phyloP scores from a whole-genome alignment of 2,113 vertebrate species.

The Mohoua ochrocephala region DNA sequence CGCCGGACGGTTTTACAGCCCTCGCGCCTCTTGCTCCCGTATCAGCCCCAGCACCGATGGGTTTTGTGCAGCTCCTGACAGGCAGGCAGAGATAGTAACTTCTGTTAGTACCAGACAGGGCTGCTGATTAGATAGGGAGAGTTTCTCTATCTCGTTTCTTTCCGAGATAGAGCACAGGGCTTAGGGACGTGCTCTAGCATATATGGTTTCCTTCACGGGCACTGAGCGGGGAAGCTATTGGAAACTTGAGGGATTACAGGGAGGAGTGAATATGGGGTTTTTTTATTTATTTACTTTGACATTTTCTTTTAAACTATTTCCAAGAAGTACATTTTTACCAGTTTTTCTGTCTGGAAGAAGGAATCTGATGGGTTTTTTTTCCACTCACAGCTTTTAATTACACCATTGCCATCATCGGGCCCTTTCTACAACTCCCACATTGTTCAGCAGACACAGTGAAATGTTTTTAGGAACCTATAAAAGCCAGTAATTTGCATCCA shows the following conservation, averaged over 20 bases:
- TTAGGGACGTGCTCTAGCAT: background rate
- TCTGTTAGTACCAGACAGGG: constrained; percentile 18
- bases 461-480: constrained; percentile 46
- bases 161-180: background rate
- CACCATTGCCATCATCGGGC: background rate
- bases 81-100: constrained; percentile 51
- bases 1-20: background rate
- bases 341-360: constrained; percentile 44
- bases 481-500: constrained; percentile 32
- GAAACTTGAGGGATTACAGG: background rate
- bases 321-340: constrained; percentile 8
- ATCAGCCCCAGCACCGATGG: background rate
- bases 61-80: constrained; percentile 13
- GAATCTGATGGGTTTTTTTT: background rate
- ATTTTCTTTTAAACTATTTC: constrained; percentile 32
- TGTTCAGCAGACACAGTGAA: constrained; percentile 25
- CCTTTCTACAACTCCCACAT: constrained; percentile 32
- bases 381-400: constrained; percentile 48
- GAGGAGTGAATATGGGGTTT: background rate
- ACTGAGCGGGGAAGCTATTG: constrained; percentile 5
- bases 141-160: constrained; percentile 2
- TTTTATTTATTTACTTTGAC: constrained; percentile 42
- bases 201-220: background rate
- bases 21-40: background rate
- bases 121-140: constrained; percentile 38